Percentiles rank a stretch among this genome's conserved stretches.
Conservation (phyloP, 2,113 vertebrate species). For the Anoura caudifer region DNA sequence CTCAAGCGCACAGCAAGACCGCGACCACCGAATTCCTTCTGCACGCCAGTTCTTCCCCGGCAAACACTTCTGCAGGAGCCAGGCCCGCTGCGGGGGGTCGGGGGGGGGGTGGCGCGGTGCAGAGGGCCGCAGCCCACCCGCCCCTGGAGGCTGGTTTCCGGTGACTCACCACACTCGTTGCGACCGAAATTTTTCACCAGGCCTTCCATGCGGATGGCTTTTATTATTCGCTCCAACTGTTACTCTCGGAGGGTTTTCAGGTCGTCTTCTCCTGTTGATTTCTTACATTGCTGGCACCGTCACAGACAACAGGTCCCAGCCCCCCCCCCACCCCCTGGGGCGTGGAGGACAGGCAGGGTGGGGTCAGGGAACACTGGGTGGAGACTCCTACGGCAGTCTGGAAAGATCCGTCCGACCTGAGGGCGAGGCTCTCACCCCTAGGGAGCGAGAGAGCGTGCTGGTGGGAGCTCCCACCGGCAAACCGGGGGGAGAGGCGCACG, state of each 20-base stretch:
- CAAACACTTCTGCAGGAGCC: neutral
- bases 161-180: neutral
- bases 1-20: neutral
- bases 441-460: neutral
- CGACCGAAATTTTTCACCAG: neutral
- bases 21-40: neutral
- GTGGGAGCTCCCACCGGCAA: neutral
- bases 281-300: neutral
- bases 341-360: neutral
- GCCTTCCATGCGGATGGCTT: neutral
- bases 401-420: neutral
- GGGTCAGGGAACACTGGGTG: neutral
- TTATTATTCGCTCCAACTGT: neutral
- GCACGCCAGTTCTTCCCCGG: neutral
- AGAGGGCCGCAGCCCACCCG: neutral
- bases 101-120: no score
- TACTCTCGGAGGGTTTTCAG: neutral
- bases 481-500: neutral
- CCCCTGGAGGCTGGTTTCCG: no score
- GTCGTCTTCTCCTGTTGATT: neutral
- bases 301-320: neutral
- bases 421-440: neutral
- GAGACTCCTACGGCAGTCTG: neutral
- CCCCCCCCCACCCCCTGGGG: neutral
- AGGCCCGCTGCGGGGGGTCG: rapidly evolving